Evolutionary conservation across 2,113 vertebrate genomes (phyloP).

Genomic region (Onychostoma macrolepis): DNA sequence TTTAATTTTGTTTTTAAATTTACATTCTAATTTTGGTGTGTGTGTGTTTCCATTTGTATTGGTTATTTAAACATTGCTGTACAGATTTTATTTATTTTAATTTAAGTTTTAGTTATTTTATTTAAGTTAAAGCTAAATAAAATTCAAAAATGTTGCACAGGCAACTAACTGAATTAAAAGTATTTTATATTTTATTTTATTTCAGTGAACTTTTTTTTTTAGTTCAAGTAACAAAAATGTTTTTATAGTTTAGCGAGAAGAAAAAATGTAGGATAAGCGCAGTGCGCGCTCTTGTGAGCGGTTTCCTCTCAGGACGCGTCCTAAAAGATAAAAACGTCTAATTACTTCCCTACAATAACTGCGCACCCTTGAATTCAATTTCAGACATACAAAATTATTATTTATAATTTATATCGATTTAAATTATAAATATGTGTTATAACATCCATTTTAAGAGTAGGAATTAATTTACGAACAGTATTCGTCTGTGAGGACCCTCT

Average conservation of each 20-base stretch:
- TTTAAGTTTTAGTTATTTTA: too few relatives aligned
- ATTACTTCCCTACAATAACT: not conserved
- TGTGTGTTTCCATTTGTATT: too few relatives aligned
- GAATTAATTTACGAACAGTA: not conserved
- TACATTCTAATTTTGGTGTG: too few relatives aligned
- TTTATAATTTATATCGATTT: not conserved
- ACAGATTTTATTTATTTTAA: not conserved
- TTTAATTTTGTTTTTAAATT: not conserved
- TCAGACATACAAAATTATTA: not conserved
- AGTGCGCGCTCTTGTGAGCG: not conserved
- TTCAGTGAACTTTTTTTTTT: not conserved
- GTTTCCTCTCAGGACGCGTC: conserved; percentile 12
- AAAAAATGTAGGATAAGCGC: not conserved
- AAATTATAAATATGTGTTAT: not conserved
- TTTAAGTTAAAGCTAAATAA: not conserved
- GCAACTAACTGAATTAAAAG: too few relatives aligned
- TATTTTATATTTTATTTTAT: not conserved
- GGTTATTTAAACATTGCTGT: not conserved
- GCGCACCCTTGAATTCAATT: not conserved
- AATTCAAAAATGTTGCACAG: too few relatives aligned
- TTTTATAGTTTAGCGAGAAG: too few relatives aligned
- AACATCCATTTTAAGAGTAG: not conserved
- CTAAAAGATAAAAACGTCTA: conserved; percentile 27
- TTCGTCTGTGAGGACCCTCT: conserved; percentile 55
- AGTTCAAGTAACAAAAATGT: too few relatives aligned